Base-by-base conservation (phyloP, 2,888 invertebrate species). In the Ophioninae sp. region DNA sequence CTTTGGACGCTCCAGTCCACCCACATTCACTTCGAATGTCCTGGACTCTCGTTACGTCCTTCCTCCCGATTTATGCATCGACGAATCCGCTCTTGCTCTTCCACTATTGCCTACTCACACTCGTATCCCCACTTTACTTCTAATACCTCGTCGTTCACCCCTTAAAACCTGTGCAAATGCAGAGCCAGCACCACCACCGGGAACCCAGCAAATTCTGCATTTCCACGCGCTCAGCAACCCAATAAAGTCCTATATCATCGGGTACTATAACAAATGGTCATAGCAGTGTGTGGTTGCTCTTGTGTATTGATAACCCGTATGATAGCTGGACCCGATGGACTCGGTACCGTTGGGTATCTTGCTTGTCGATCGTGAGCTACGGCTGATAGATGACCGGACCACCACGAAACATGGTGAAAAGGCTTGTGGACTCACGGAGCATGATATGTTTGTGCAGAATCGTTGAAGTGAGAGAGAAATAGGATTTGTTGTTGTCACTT, bases 51-150 rank as follows among this genome's bases (percentile, higher is more conserved):
- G n/a, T 58, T 59, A 37, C 61, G 39, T n/a, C 37, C 68, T 61
- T 39, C 68, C 64, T 77, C 67, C 78, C 83, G 79, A 76, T 82
- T 85, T 81, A 81, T 81, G 83, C 85, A 79, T 74, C 81, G 79
- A 68, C 71, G 73, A 71, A 61, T 73, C 51, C 73, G 73, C 37
- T 39, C 64, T 51, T 30, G 67, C 64, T 74, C 63, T 77, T 75
- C 74, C 75, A 71, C 77, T 44, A 74, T 65, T 84, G 71, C 80
- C 77, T 63, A 79, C 77, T 81, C 71, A 64, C 74, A 59, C 79
- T 56, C 44, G 58, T 71, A 59, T 72, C 74, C 30, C 81, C 81
- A 81, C 80, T 79, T 81, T 84, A 68, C 73, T 68, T 68, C 80
- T 69, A 69, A 75, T 72, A 81, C 79, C 79, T 51, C 67, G 65